phyloP scores from a whole-genome alignment of 2,888 invertebrate genomes.

The Pollenia amentaria region DNA sequence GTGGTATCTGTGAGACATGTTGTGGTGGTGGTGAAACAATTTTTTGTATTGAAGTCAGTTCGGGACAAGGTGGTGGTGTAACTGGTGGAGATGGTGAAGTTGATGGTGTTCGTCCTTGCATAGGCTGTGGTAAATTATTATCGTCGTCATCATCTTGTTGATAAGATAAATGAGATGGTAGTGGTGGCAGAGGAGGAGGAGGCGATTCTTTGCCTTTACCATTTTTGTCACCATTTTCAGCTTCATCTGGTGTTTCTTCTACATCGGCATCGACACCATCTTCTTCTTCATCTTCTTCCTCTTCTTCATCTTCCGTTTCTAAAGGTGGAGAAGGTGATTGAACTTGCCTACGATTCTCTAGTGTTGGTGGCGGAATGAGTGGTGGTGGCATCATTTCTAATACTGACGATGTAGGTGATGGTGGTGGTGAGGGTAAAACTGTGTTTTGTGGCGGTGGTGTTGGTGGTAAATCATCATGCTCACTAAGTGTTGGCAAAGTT shows the following conservation, averaged over 20 bases:
- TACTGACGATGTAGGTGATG: constrained; percentile 79
- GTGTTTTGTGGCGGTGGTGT: constrained; percentile 80
- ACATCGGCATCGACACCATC: constrained; percentile 77
- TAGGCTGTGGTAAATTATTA: constrained; percentile 68
- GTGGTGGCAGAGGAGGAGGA: constrained; percentile 82
- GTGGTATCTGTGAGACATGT: constrained; percentile 78
- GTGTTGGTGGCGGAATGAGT: constrained; percentile 74
- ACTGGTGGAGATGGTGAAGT: constrained; percentile 83
- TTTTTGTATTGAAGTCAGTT: constrained; percentile 73
- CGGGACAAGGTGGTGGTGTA: constrained; percentile 81
- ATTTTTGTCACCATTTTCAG: constrained; percentile 59
- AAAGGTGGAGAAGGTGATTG: constrained; percentile 74
- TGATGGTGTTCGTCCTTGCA: constrained; percentile 78
- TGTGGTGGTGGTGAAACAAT: constrained; percentile 81
- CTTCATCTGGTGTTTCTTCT: constrained; percentile 71
- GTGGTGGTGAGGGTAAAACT: constrained; percentile 75
- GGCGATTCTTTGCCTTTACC: constrained; percentile 77
- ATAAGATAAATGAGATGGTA: constrained; percentile 82
- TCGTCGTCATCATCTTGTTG: constrained; percentile 74
- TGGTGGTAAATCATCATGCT: constrained; percentile 82
- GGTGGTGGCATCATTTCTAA: constrained; percentile 81
- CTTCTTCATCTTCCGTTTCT: constrained; percentile 77
- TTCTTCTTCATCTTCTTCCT: constrained; percentile 77
- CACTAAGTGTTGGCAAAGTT: constrained; percentile 80
- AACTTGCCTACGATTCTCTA: constrained; percentile 65